phyloP scores from a whole-genome alignment of 2,797 vertebrate species.

The Poecile montanus region DNA sequence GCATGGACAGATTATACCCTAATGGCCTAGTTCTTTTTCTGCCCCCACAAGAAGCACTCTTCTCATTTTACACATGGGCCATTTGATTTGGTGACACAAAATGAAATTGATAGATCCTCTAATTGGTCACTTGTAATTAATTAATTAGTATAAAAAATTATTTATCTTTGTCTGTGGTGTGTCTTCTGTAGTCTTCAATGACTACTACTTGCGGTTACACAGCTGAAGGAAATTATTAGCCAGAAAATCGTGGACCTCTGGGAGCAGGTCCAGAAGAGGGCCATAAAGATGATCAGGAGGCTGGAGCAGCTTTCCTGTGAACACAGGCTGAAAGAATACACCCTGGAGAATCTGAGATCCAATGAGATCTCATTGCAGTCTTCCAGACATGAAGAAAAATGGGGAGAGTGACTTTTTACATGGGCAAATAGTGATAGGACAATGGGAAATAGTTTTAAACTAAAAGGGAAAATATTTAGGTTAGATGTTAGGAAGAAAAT shows the following conservation, averaged over 20 bases:
- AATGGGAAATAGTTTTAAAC: not conserved
- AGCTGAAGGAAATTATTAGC: not conserved
- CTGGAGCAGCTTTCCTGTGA: not conserved
- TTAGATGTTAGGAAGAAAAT: not conserved
- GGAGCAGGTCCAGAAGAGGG: not conserved
- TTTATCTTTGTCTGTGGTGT: not conserved
- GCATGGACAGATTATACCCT: conserved; percentile 3
- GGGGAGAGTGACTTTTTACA: not conserved
- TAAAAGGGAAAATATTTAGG: not conserved
- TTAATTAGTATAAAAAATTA: conserved; percentile 27
- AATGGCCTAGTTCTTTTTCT: conserved; percentile 3
- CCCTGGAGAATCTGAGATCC: not conserved
- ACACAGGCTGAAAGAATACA: not conserved
- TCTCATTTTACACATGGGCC: not conserved
- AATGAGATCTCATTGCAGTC: not conserved
- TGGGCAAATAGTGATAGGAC: not conserved
- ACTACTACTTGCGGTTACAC: not conserved
- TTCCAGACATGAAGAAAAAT: not conserved
- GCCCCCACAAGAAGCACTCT: not conserved
- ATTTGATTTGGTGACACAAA: conserved; percentile 45
- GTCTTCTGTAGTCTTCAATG: not conserved
- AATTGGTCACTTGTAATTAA: conserved; percentile 17
- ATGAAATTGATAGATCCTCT: conserved; percentile 24
- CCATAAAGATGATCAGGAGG: not conserved
- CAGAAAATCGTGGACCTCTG: not conserved